Percentiles rank a stretch among this genome's conserved stretches.
Conservation (phyloP, 1,140 invertebrate species). For the Drosophila varians region DNA sequence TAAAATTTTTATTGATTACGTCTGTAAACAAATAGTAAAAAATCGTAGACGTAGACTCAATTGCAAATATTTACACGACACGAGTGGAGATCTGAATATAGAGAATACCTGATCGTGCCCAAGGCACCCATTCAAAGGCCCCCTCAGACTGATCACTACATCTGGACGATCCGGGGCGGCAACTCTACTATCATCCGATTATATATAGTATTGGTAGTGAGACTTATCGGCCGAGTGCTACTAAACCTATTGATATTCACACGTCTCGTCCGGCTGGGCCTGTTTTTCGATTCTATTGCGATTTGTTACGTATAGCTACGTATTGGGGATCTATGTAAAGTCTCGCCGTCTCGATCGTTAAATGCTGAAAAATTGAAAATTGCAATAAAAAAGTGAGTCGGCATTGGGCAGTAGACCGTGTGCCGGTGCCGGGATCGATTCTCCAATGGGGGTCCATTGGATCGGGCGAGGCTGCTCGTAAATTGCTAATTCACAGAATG, state of each 20-base stretch:
- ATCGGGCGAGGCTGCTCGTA: conserved; percentile 36
- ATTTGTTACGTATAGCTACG: conserved; percentile 31
- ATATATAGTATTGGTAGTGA: background rate
- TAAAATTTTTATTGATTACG: conserved; percentile 66
- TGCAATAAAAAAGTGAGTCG: conserved; percentile 36
- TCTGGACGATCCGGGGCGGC: background rate
- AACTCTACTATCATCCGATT: background rate
- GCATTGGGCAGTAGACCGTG: conserved; percentile 51
- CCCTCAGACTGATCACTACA: conserved; percentile 14
- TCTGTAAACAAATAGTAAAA: conserved; percentile 77
- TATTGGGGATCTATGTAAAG: conserved; percentile 43
- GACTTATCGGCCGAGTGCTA: conserved; percentile 35
- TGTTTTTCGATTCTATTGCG: conserved; percentile 12
- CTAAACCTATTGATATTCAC: conserved; percentile 49
- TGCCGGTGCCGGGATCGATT: conserved; percentile 39
- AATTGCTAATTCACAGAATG: conserved; percentile 41
- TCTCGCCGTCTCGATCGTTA: conserved; percentile 69
- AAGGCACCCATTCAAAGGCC: conserved; percentile 16
- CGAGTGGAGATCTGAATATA: conserved; percentile 28
- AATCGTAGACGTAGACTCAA: conserved; percentile 76
- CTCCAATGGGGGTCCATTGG: conserved; percentile 50
- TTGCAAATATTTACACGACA: conserved; percentile 74
- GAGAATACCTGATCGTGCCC: background rate
- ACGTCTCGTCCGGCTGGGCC: conserved; percentile 44
- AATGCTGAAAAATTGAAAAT: conserved; percentile 34